These are phyloP conservation scores for Enteromius unitaeniatus DNA, from an alignment of 2,797 vertebrate species.

Conservation along the genomic window DNA sequence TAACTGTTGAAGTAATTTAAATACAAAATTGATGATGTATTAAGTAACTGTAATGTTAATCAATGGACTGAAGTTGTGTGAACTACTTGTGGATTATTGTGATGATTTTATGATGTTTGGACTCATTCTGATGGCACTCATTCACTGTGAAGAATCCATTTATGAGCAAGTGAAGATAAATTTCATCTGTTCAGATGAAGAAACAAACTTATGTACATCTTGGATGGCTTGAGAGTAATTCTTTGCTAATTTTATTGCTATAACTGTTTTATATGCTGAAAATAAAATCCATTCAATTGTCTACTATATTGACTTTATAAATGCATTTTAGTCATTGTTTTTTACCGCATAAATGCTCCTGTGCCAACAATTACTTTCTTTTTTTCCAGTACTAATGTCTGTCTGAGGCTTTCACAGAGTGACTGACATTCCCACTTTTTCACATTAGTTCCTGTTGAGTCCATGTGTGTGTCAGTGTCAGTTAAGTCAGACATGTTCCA, in stretches of 20 bases:
- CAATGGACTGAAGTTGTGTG: background rate
- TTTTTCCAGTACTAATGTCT: slow-evolving; percentile 27
- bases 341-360: background rate
- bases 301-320: background rate
- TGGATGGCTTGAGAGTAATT: background rate
- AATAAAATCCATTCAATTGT: background rate
- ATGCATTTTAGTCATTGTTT: background rate
- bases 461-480: slow-evolving; percentile 41
- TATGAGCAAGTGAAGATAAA: background rate
- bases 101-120: background rate
- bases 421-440: slow-evolving; percentile 45
- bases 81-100: background rate
- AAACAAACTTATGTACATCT: background rate
- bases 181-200: background rate
- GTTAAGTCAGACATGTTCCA: slow-evolving; percentile 29
- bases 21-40: too few species aligned
- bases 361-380: background rate
- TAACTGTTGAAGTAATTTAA: too few species aligned
- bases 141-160: background rate
- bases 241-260: background rate
- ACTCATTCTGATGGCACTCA: background rate
- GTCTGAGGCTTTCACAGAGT: background rate
- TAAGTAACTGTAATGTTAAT: background rate
- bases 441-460: slow-evolving; percentile 32
- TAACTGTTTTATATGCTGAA: background rate